phyloP scores from a whole-genome alignment of 1,140 invertebrate genomes.

The Heliconius hewitsoni region DNA sequence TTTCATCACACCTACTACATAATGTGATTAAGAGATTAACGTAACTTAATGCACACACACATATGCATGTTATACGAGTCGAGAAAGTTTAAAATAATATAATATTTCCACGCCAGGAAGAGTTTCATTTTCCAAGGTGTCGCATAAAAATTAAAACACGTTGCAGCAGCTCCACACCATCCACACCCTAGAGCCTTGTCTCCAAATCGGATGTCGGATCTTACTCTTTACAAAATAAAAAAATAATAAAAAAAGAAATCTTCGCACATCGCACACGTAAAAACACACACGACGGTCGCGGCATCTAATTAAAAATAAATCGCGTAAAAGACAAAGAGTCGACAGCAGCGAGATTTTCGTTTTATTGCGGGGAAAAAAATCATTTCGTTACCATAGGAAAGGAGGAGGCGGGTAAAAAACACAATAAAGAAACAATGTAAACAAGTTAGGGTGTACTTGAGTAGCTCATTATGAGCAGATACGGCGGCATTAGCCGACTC shows the following conservation, averaged over 20 bases:
- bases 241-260: slow-evolving; percentile 26
- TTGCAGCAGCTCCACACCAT: neutral
- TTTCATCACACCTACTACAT: neutral
- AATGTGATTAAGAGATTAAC: slow-evolving; percentile 7
- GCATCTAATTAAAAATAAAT: slow-evolving; percentile 77
- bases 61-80: neutral
- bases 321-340: slow-evolving; percentile 74
- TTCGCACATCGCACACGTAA: slow-evolving; percentile 41
- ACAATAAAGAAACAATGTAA: slow-evolving; percentile 81
- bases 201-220: slow-evolving; percentile 14
- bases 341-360: slow-evolving; percentile 64
- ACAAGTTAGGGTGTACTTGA: slow-evolving; percentile 80
- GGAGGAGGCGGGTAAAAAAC: slow-evolving; percentile 75
- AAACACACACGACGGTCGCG: slow-evolving; percentile 37
- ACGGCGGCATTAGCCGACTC: slow-evolving; percentile 70
- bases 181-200: neutral
- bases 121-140: slow-evolving; percentile 6
- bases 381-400: slow-evolving; percentile 70
- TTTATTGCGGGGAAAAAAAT: slow-evolving; percentile 77
- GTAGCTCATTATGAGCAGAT: slow-evolving; percentile 78
- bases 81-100: slow-evolving; percentile 4
- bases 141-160: slow-evolving; percentile 21
- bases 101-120: slow-evolving; percentile 8
- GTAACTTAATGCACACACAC: neutral
- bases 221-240: slow-evolving; percentile 3